Evolutionary conservation across 2,113 vertebrate genomes (phyloP), one percentile per base, ranked within the genome.

Genomic region (Marmota flaviventris): DNA sequence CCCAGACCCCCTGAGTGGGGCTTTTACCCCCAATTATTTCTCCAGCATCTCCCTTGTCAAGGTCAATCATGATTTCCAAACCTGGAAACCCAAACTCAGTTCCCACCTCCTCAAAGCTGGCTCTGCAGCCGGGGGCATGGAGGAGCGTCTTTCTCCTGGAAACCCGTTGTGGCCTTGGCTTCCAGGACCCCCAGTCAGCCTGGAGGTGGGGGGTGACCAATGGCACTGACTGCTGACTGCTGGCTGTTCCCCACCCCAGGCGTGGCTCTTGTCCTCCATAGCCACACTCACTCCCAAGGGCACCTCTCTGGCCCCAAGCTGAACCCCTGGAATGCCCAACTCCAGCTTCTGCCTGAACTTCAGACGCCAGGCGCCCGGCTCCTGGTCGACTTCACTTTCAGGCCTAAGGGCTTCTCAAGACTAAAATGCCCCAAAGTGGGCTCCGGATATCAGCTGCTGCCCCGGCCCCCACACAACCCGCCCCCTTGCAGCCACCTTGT

Each of bases 401-500:
- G 4, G 11, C 67, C 67, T 39, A 27, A 81, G 12, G 25, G 18
- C 8, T 20, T n/a, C 18, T 56, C 48, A 53, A 53, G 32, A 18
- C 14, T 32, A 18, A 53, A n/a, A 12, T 24, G 22, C 22, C 91
- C 56, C 67, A 20, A 8, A 13, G n/a, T 56, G 37, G 91, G 75
- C 67, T 67, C 67, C 32, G 32, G 45, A 56, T 81, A 70, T 34
- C 73, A 20, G 32, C 14, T 8, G 32, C 14, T 8, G 18, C 20
- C 16, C 24, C 22, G 1, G n/a, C n/a, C 8, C 69, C n/a, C n/a
- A 72, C n/a, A 37, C 72, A 75, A 11, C 27, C 65, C 11, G 48
- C 27, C 42, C 4, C 25, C 58, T n/a, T 2, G 0, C 0, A 5
- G 27, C 18, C 63, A n/a, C 53, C 24, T 29, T 27, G 8, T 12